A percentile compares a stretch with the other conserved stretches of the same genome.
These are phyloP conservation scores for Aphrocallistes beatrix DNA, from an alignment of 37 sponge, comb jelly and placozoan genomes.

Conservation along the genomic window DNA sequence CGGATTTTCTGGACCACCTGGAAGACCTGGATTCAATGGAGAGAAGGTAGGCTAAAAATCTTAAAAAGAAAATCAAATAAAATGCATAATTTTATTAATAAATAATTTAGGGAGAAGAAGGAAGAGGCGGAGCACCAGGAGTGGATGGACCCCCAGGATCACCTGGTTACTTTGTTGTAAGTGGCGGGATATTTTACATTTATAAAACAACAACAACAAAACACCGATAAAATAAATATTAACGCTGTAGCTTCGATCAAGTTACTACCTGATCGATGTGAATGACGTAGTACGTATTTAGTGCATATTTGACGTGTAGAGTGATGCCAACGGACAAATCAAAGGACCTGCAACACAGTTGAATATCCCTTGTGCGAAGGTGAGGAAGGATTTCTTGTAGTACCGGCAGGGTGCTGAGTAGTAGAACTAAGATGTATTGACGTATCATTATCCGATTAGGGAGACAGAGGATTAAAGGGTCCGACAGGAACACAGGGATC, in stretches of 20 bases:
- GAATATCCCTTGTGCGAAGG: slow-evolving; percentile 4
- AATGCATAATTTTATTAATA: background rate
- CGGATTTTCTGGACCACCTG: slow-evolving; percentile 4
- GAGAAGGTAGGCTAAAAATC: background rate
- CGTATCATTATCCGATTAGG: background rate
- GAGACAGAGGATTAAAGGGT: background rate
- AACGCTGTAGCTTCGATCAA: no score
- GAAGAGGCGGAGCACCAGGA: background rate
- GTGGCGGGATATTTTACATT: no score
- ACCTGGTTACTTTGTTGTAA: slow-evolving; percentile 16
- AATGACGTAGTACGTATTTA: no score
- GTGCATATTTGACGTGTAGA: no score
- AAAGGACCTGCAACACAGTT: background rate
- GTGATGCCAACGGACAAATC: background rate
- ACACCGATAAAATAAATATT: no score
- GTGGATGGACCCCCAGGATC: background rate
- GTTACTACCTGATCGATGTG: no score
- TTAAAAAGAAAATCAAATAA: background rate
- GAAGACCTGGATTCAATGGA: slow-evolving; percentile 15
- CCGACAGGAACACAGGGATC: slow-evolving; percentile 13
- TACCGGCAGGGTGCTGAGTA: background rate
- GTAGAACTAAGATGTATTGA: background rate
- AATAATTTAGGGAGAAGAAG: background rate
- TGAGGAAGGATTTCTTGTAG: no score
- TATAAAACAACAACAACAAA: no score